Evolutionary conservation across 2,113 vertebrate genomes (phyloP).

Genomic region (Ibidorhyncha struthersii): DNA sequence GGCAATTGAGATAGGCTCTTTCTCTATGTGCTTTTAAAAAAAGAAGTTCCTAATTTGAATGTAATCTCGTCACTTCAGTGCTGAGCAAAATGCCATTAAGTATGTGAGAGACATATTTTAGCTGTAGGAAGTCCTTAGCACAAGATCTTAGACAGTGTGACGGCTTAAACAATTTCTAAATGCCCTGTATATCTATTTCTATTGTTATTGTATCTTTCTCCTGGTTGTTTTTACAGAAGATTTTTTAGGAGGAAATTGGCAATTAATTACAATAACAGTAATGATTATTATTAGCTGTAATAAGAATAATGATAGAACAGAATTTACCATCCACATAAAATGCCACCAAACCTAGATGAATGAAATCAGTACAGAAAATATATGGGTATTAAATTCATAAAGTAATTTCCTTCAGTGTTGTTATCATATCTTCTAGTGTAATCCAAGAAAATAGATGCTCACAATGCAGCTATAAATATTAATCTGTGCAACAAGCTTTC

Average conservation of each 20-base stretch:
- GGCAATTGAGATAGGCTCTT: neutral
- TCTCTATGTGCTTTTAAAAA: neutral
- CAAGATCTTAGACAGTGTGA: neutral
- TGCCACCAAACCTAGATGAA: neutral
- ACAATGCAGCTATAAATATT: conserved; percentile 22
- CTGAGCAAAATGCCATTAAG: neutral
- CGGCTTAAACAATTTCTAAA: neutral
- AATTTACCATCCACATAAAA: conserved; percentile 2
- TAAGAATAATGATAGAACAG: neutral
- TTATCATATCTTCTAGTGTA: conserved; percentile 18
- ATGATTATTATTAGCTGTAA: neutral
- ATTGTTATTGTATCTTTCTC: neutral
- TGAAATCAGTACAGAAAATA: neutral
- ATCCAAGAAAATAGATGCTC: conserved; percentile 27
- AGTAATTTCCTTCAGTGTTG: conserved; percentile 33
- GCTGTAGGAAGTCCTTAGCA: neutral
- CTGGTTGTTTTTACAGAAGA: neutral
- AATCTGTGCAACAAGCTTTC: neutral
- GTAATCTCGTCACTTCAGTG: neutral
- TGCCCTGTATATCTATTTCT: neutral
- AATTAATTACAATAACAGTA: conserved; percentile 18
- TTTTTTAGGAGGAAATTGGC: neutral
- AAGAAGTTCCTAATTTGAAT: neutral
- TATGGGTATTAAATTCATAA: conserved; percentile 12
- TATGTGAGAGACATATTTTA: neutral